Percentiles rank a stretch among this genome's conserved stretches.
These are phyloP conservation scores for Listronotus bonariensis DNA, from an alignment of 1,140 invertebrate species.

Conservation along the genomic window DNA sequence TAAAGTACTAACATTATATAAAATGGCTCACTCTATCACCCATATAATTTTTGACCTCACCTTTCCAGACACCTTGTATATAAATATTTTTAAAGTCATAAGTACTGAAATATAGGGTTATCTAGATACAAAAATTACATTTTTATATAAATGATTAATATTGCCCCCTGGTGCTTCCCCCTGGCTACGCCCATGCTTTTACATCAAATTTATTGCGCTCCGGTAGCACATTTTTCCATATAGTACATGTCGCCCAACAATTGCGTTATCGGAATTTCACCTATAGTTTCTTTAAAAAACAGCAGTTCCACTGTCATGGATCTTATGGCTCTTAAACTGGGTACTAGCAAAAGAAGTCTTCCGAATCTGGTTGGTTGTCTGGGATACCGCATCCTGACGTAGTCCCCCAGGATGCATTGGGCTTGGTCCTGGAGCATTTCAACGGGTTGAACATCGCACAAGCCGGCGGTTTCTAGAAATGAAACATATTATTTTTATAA, in stretches of 20 bases:
- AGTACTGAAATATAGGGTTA: too few species aligned
- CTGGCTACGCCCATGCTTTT: too few species aligned
- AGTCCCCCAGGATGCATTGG: slow-evolving; percentile 85
- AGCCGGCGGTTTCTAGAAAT: slow-evolving; percentile 73
- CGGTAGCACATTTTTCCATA: slow-evolving; percentile 48
- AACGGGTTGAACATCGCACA: slow-evolving; percentile 82
- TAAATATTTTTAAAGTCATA: too few species aligned
- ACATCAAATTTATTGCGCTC: slow-evolving; percentile 13
- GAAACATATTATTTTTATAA: too few species aligned
- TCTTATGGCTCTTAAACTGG: slow-evolving; percentile 80
- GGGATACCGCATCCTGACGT: slow-evolving; percentile 79
- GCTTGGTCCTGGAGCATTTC: slow-evolving; percentile 91
- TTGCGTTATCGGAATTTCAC: slow-evolving; percentile 83
- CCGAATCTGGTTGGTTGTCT: slow-evolving; percentile 82
- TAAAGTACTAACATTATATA: too few species aligned
- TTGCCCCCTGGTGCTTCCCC: too few species aligned
- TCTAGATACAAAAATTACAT: too few species aligned
- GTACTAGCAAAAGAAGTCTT: slow-evolving; percentile 76
- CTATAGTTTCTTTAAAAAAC: slow-evolving; percentile 88
- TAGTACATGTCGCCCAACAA: slow-evolving; percentile 85
- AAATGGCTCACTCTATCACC: too few species aligned
- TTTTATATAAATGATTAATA: too few species aligned
- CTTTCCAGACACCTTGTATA: too few species aligned
- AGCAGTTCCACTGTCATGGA: slow-evolving; percentile 77
- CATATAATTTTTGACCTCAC: too few species aligned